Evolutionary conservation across 2,797 vertebrate genomes (phyloP).

Genomic region (Muscicapa comitata): DNA sequence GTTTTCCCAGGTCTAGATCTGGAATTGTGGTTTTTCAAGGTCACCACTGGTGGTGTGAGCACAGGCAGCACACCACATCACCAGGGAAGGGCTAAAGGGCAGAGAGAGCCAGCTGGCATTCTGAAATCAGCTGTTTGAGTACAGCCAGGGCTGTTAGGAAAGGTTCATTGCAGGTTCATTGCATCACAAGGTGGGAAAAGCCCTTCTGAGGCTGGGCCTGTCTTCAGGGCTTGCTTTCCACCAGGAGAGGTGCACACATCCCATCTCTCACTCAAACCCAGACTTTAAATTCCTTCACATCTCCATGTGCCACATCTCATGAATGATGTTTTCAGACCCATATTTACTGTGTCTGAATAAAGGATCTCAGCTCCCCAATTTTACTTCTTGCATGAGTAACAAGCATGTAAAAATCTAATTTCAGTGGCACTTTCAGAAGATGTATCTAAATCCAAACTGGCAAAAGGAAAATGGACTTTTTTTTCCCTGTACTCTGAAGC

Average conservation of each 20-base stretch:
- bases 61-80: too few relatives aligned
- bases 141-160: accelerated
- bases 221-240: background rate
- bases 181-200: background rate
- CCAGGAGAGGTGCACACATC: background rate
- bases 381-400: background rate
- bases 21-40: background rate
- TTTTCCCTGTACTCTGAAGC: background rate
- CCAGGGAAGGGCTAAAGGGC: background rate
- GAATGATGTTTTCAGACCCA: background rate
- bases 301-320: accelerated
- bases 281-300: background rate
- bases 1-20: background rate
- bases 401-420: background rate
- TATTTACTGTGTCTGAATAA: background rate
- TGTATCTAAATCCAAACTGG: background rate
- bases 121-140: accelerated
- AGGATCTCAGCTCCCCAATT: background rate
- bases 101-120: background rate
- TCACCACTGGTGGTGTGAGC: background rate
- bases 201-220: background rate
- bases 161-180: background rate
- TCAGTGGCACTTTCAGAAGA: background rate
- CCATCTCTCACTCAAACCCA: background rate
- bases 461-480: background rate